Conservation (phyloP, 1,140 invertebrate species). For the Trichogramma pretiosum region DNA sequence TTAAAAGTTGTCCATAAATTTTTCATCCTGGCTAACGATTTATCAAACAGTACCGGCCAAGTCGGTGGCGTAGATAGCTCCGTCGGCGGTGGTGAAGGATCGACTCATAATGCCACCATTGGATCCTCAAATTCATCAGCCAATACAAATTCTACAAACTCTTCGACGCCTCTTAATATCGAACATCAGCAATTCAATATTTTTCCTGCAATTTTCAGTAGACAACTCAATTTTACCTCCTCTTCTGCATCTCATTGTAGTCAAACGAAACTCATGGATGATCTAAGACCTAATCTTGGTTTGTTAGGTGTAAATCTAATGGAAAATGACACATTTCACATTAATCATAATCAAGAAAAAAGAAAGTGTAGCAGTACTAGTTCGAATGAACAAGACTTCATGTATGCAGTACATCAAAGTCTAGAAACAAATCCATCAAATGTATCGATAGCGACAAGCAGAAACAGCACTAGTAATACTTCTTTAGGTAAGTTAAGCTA, state of each 20-base stretch:
- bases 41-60: conserved; percentile 44
- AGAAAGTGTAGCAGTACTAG: conserved; percentile 68
- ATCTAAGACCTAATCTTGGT: conserved; percentile 70
- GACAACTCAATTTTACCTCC: conserved; percentile 72
- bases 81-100: conserved; percentile 32
- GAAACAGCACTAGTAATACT: conserved; percentile 37
- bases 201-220: conserved; percentile 78
- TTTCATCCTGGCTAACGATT: conserved; percentile 46
- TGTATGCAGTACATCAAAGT: conserved; percentile 52
- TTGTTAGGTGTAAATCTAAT: conserved; percentile 67
- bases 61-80: conserved; percentile 35
- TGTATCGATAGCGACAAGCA: conserved; percentile 53
- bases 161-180: conserved; percentile 45
- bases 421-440: conserved; percentile 41
- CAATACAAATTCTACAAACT: conserved; percentile 14
- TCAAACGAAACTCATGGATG: conserved; percentile 73
- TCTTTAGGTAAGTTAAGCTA: conserved; percentile 40
- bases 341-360: conserved; percentile 50
- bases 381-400: conserved; percentile 71
- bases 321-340: conserved; percentile 61
- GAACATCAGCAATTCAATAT: conserved; percentile 80
- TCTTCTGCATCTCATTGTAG: conserved; percentile 52
- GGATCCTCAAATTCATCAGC: background rate
- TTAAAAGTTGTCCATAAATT: too few relatives aligned
- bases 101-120: conserved; percentile 20